These are phyloP conservation scores for Lichenostomus cassidix DNA, from an alignment of 2,113 vertebrate species.

Conservation along the genomic window DNA sequence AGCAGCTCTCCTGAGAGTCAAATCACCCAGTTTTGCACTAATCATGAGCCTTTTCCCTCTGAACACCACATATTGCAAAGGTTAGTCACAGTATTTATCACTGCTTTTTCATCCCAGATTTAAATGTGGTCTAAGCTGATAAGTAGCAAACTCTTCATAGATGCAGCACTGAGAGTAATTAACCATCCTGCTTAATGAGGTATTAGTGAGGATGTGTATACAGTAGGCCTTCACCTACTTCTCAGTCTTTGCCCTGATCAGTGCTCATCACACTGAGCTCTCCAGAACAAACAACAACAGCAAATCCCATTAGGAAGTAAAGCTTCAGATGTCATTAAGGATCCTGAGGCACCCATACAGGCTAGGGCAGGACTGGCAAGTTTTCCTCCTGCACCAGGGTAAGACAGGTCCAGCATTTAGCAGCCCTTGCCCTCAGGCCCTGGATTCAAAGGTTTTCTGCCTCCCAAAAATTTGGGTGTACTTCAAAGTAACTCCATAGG, in stretches of 20 bases:
- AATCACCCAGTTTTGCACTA: neutral
- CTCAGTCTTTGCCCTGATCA: neutral
- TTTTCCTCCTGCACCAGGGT: neutral
- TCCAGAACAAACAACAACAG: neutral
- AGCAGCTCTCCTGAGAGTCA: neutral
- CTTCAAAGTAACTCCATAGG: neutral
- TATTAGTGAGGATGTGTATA: neutral
- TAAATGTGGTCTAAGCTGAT: neutral
- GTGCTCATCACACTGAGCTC: neutral
- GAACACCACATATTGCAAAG: neutral
- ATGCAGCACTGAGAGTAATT: constrained; percentile 1
- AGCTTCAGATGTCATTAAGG: neutral
- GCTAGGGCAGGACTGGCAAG: neutral
- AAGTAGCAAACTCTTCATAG: neutral
- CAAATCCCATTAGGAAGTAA: neutral
- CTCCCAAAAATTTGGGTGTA: neutral
- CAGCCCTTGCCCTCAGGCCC: neutral
- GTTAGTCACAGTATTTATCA: neutral
- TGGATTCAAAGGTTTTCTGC: neutral
- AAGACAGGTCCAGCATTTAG: neutral
- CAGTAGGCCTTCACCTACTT: neutral
- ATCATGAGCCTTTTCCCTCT: neutral
- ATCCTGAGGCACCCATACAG: neutral
- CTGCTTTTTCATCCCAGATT: neutral
- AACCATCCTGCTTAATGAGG: neutral